Conservation (phyloP, 2,113 vertebrate genomes). For the Nicator chloris region DNA sequence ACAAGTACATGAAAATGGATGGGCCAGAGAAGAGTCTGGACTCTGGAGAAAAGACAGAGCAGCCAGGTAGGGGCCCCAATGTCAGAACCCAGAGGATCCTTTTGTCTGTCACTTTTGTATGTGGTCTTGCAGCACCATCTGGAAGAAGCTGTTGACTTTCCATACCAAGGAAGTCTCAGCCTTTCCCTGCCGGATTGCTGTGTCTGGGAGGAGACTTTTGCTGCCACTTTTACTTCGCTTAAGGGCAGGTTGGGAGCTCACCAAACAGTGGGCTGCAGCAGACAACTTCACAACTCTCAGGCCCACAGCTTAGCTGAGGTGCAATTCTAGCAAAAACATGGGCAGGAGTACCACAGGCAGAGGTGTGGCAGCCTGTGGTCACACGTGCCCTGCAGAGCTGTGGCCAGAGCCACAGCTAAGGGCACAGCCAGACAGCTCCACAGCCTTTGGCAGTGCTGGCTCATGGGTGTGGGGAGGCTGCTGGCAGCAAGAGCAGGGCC, state of each 20-base stretch:
- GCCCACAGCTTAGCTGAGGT: neutral
- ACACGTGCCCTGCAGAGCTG: neutral
- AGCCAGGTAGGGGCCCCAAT: slow-evolving; percentile 51
- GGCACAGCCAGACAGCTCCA: neutral
- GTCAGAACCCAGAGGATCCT: neutral
- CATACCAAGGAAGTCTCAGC: neutral
- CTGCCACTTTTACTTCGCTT: neutral
- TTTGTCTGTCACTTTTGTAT: neutral
- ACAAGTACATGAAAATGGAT: slow-evolving; percentile 79
- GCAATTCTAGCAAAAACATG: neutral
- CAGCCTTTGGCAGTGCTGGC: neutral
- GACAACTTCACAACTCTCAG: fast-evolving
- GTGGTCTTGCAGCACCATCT: neutral
- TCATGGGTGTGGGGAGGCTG: neutral
- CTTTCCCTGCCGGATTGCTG: neutral
- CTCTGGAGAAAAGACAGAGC: slow-evolving; percentile 33
- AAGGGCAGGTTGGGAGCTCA: neutral
- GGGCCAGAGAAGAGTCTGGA: slow-evolving; percentile 24
- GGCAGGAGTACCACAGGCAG: neutral
- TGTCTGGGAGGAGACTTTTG: neutral
- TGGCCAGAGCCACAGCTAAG: neutral
- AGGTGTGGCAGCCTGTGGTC: neutral
- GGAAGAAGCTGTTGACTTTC: neutral
- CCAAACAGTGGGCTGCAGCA: neutral
- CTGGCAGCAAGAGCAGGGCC: neutral